Percentiles rank a stretch among this genome's conserved stretches.
phyloP scores from a whole-genome alignment of 1,140 invertebrate species.

The Patella vulgata region DNA sequence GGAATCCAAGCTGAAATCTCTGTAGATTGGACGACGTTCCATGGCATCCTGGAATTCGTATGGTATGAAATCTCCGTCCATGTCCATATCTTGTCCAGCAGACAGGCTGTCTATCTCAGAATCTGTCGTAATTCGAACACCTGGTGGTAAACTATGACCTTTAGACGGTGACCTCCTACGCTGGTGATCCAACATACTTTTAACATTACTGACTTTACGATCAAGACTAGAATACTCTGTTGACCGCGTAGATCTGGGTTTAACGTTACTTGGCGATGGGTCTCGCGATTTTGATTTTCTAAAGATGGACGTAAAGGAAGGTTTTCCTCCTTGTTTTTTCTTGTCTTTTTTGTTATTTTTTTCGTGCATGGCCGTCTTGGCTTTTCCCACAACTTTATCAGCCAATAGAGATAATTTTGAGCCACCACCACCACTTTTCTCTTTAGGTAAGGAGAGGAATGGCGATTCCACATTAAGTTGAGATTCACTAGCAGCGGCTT shows the following conservation, averaged over 20 bases:
- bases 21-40: constrained; percentile 30
- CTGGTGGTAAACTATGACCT: constrained; percentile 11
- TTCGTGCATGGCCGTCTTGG: constrained; percentile 41
- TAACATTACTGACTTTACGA: constrained; percentile 36
- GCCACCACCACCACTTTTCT: constrained; percentile 37
- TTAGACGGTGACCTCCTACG: constrained; percentile 22
- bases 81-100: constrained; percentile 25
- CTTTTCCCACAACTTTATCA: constrained; percentile 56
- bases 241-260: constrained; percentile 38
- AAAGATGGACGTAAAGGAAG: constrained; percentile 58
- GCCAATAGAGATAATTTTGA: constrained; percentile 60
- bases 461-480: constrained; percentile 46
- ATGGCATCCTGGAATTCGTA: constrained; percentile 61
- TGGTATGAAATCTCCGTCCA: constrained; percentile 45
- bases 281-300: constrained; percentile 59
- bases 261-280: constrained; percentile 52
- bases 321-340: constrained; percentile 42
- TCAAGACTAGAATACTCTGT: constrained; percentile 57
- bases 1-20: constrained; percentile 55
- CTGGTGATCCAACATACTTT: constrained; percentile 24
- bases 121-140: constrained; percentile 10
- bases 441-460: constrained; percentile 42
- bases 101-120: constrained; percentile 12
- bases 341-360: constrained; percentile 39
- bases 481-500: constrained; percentile 58